Evolutionary conservation across 2,113 vertebrate species (phyloP).

Genomic region (Chloroceryle aenea): DNA sequence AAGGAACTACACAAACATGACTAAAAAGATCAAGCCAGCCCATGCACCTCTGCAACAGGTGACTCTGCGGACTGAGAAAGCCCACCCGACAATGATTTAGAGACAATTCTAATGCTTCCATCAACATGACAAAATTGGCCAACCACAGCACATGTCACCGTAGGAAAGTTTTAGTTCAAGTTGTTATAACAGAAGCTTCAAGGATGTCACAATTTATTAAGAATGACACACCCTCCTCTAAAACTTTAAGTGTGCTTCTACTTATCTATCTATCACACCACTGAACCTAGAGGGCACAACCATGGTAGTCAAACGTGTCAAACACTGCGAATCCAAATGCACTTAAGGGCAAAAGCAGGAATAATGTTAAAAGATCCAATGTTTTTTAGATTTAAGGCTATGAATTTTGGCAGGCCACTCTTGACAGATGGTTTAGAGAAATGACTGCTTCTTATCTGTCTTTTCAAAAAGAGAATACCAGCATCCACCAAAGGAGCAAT

Average conservation of each 20-base stretch:
- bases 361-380: neutral
- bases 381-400: neutral
- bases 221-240: neutral
- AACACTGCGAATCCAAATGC: neutral
- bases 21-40: neutral
- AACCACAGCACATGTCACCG: neutral
- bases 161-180: neutral
- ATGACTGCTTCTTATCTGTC: neutral
- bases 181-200: neutral
- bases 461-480: neutral
- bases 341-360: neutral
- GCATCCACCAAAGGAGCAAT: neutral
- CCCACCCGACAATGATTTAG: neutral
- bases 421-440: neutral
- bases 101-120: neutral
- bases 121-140: neutral
- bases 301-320: neutral
- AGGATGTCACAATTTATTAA: neutral
- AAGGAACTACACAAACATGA: neutral
- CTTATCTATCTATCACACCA: neutral
- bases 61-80: neutral
- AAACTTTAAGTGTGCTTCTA: neutral
- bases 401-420: neutral
- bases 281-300: rapidly evolving
- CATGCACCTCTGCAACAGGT: neutral